Evolutionary conservation across 2,888 invertebrate genomes (phyloP), one percentile per base, ranked within the genome.

Genomic region (Gordius sp.): DNA sequence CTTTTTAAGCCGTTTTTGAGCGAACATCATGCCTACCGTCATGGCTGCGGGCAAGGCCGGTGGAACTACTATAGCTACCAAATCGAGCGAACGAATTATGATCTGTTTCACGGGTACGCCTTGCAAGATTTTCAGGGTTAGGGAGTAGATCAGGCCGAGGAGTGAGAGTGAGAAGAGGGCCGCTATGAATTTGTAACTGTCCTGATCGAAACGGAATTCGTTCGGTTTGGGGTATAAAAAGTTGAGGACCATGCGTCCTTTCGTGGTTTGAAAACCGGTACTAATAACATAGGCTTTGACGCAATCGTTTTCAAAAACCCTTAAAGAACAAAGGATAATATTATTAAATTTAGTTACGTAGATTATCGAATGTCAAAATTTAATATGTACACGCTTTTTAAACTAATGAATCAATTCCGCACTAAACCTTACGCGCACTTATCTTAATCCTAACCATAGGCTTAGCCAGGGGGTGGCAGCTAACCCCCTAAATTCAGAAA

Each of bases 151-250:
- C 8, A 54, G 20, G 27, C 81, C 81, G 56, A 75, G 65, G 0
- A 74, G 72, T 27, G 81, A 78, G 61, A 81, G 75, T 55, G 74
- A 65, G 64, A 79, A 79, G 64, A 82, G 73, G 26, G 82, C 75
- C 59, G 77, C 74, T 55, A 89, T 80, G 68, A 87, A 89, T 58
- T 65, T 65, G 61, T 66, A 67, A 2, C 86, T 84, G 67, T 91
- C 89, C 55, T 80, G 78, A 66, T 89, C 85, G 68, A 91, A 91
- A 68, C 85, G 82, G 72, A 87, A 89, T 69, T 87, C 89, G 0
- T 87, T 82, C 0, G 89, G 89, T 27, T 85, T 84, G 0, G 91
- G 91, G 69, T 85, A 89, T 64, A 91, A 73, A 63, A 93, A 91
- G 25, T 87, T 83, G 20, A 87, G 76, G 0, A 91, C 83, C 18